Evolutionary conservation across 1,140 invertebrate genomes (phyloP).

Genomic region (Bicyclus anynana): DNA sequence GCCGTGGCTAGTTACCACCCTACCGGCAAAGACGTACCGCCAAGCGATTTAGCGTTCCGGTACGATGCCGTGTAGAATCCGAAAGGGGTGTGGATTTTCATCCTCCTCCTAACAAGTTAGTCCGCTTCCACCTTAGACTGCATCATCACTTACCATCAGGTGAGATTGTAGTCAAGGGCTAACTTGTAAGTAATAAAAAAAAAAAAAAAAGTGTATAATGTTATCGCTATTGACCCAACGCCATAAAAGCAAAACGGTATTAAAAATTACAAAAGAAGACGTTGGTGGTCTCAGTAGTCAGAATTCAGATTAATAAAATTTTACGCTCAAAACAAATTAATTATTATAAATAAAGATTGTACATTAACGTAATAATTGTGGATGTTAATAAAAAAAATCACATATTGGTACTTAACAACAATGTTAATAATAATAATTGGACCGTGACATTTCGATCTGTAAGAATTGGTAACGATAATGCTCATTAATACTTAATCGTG

Average conservation of each 20-base stretch:
- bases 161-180: too few relatives aligned
- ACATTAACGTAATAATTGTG: neutral
- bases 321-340: neutral
- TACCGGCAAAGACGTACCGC: too few relatives aligned
- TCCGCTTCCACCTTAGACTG: too few relatives aligned
- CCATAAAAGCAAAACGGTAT: neutral
- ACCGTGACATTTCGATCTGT: constrained; percentile 38
- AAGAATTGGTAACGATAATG: constrained; percentile 31
- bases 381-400: constrained; percentile 1
- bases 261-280: neutral
- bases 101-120: too few relatives aligned
- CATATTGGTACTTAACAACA: constrained; percentile 5
- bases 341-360: neutral
- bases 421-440: constrained; percentile 19
- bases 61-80: too few relatives aligned
- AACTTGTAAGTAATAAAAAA: too few relatives aligned
- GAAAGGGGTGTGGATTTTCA: too few relatives aligned
- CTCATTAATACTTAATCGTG: constrained; percentile 34
- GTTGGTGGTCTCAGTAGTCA: neutral
- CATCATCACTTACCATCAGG: too few relatives aligned
- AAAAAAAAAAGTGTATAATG: neutral
- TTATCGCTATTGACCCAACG: neutral
- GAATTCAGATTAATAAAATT: neutral
- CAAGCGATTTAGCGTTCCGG: too few relatives aligned
- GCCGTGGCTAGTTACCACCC: too few relatives aligned